Conservation (phyloP, 1,140 invertebrate species). For the Euura saliciscinereae region DNA sequence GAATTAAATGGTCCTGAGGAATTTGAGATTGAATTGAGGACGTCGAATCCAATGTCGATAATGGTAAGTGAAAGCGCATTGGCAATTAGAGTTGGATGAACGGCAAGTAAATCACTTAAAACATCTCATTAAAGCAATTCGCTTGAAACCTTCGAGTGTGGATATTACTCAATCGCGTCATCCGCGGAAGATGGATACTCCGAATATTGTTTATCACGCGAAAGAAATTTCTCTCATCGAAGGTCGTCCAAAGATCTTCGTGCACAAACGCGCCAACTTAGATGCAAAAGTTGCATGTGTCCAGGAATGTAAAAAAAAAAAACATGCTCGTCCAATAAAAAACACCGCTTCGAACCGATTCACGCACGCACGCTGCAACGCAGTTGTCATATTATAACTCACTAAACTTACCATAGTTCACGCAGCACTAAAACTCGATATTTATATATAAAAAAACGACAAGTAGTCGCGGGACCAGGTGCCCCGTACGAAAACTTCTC, state of each 20-base stretch:
- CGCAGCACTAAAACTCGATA: neutral
- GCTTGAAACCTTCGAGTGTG: neutral
- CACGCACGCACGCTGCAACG: neutral
- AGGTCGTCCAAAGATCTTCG: neutral
- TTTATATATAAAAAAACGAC: neutral
- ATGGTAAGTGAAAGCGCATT: neutral
- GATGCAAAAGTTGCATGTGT: too few relatives aligned
- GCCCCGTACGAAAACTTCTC: constrained; percentile 56
- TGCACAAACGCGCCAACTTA: neutral
- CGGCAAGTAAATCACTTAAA: neutral
- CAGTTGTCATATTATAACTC: neutral
- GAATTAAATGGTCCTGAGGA: too few relatives aligned
- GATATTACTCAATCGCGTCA: neutral
- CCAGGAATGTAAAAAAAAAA: too few relatives aligned
- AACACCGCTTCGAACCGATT: neutral
- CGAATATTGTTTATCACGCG: neutral
- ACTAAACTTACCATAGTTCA: neutral
- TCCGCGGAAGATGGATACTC: neutral
- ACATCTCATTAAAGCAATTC: neutral
- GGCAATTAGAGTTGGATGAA: neutral
- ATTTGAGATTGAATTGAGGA: too few relatives aligned
- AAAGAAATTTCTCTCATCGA: neutral
- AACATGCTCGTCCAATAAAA: neutral
- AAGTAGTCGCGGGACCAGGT: constrained; percentile 41
- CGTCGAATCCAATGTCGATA: too few relatives aligned